phyloP scores from a whole-genome alignment of 2,113 vertebrate species.

The Cepphus grylle region DNA sequence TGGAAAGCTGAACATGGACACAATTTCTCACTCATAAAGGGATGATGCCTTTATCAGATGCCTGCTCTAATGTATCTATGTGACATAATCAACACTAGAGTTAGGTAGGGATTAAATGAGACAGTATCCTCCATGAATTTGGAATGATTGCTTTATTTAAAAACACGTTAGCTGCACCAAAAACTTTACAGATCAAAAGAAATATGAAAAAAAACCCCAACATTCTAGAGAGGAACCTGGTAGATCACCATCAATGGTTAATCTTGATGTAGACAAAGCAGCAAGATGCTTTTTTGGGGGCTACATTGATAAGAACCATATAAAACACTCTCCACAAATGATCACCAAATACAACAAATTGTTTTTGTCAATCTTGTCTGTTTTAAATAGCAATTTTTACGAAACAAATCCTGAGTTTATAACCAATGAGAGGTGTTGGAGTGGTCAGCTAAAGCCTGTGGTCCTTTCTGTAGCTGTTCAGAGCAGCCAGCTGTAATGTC shows the following conservation, averaged over 20 bases:
- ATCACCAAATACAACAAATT: neutral
- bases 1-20: neutral
- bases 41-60: neutral
- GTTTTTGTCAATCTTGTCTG: rapidly evolving
- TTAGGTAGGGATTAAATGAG: neutral
- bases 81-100: neutral
- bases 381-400: neutral
- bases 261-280: neutral
- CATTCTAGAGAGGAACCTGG: neutral
- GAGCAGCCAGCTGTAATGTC: neutral
- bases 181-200: neutral
- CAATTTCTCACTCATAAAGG: neutral
- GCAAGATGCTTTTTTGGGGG: neutral
- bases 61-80: neutral
- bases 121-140: neutral
- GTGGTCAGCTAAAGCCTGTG: neutral
- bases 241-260: neutral
- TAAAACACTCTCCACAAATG: neutral
- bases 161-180: neutral
- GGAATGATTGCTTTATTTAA: neutral
- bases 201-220: rapidly evolving
- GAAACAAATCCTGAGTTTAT: neutral
- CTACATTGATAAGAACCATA: neutral
- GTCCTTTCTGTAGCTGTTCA: neutral
- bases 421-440: neutral